These are phyloP conservation scores for Brachyopa scutellaris DNA, from an alignment of 2,888 invertebrate genomes.

Conservation along the genomic window DNA sequence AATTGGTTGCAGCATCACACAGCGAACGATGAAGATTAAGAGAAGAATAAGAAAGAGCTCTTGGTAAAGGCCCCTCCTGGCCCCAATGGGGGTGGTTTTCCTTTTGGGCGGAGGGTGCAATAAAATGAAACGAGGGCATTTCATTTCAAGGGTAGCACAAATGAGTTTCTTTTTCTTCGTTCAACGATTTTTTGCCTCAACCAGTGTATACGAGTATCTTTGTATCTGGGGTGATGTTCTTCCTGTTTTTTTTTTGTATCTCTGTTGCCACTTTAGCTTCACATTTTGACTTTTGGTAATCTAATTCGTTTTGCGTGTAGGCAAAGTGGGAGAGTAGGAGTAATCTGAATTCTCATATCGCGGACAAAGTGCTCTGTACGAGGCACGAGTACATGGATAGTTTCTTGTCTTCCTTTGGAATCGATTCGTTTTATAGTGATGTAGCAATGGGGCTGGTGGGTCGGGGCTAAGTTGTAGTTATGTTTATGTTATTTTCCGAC, in stretches of 20 bases:
- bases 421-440: constrained; percentile 45
- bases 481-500: constrained; percentile 35
- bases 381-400: constrained; percentile 9
- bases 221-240: not conserved
- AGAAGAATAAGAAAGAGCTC: constrained; percentile 24
- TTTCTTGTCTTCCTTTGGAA: constrained; percentile 21
- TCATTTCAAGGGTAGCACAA: constrained; percentile 55
- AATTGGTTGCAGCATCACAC: constrained; percentile 62
- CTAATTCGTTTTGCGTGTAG: constrained; percentile 57
- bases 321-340: not conserved
- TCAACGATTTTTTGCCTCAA: not conserved
- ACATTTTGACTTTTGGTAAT: constrained; percentile 65
- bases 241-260: constrained; percentile 6
- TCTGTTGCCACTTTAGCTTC: constrained; percentile 46
- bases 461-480: constrained; percentile 27
- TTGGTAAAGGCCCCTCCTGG: constrained; percentile 6
- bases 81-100: constrained; percentile 20
- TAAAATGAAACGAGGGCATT: constrained; percentile 67
- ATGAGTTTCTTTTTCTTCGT: constrained; percentile 53
- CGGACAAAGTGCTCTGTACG: constrained; percentile 16
- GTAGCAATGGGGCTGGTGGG: not conserved
- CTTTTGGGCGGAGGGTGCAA: constrained; percentile 33
- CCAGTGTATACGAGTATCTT: not conserved
- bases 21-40: not conserved
- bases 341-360: constrained; percentile 31